phyloP scores from a whole-genome alignment of 2,113 vertebrate species.

The Mobula hypostoma region DNA sequence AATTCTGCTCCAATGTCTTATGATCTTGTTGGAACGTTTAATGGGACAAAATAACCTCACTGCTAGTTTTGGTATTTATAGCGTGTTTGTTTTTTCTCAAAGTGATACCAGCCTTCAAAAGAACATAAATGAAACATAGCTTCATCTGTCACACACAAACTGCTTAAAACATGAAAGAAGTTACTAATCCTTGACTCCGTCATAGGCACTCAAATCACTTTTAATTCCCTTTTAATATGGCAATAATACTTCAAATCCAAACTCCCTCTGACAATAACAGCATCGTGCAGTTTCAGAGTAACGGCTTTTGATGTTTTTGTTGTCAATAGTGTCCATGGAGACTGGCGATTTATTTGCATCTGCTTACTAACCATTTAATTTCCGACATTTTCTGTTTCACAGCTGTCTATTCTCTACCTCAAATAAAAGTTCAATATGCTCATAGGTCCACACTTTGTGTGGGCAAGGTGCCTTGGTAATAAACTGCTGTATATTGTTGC shows the following conservation, averaged over 20 bases:
- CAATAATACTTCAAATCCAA: conserved; percentile 15
- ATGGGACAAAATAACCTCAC: background rate
- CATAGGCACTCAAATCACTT: background rate
- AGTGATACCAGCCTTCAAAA: background rate
- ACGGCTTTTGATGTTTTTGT: conserved; percentile 28
- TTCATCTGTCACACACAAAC: conserved; percentile 29
- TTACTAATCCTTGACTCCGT: background rate
- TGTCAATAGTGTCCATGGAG: conserved; percentile 32
- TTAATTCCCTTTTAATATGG: conserved; percentile 35
- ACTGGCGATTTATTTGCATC: conserved; percentile 27
- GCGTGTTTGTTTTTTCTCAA: background rate
- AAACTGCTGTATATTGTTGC: background rate
- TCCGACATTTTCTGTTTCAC: conserved; percentile 6
- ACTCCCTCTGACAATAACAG: background rate
- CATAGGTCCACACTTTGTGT: background rate
- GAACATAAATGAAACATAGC: conserved; percentile 7
- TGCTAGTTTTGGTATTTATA: background rate
- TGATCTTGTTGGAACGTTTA: background rate
- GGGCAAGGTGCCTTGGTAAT: background rate
- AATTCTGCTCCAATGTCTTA: too few species aligned
- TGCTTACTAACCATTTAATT: conserved; percentile 37
- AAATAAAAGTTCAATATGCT: background rate
- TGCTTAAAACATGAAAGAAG: conserved; percentile 26
- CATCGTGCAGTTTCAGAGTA: conserved; percentile 14
- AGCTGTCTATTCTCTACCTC: background rate